phyloP scores from a whole-genome alignment of 1,140 invertebrate genomes.

The Brachionus angularis region DNA sequence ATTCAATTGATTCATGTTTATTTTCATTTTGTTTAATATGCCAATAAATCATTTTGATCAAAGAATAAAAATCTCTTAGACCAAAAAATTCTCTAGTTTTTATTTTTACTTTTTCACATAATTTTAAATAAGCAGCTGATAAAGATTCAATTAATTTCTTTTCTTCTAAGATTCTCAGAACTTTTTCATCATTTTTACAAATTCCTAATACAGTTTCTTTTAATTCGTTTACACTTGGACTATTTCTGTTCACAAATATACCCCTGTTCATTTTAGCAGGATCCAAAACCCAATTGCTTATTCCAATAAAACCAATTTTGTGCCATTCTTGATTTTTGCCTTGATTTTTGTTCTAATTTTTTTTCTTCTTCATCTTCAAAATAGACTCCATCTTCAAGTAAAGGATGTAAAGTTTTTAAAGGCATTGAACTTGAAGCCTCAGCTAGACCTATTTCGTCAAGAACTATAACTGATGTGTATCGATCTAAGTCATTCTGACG shows the following conservation, averaged over 20 bases:
- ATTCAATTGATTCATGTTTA: constrained; percentile 45
- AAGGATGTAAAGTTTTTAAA: constrained; percentile 50
- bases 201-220: constrained; percentile 49
- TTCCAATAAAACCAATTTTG: constrained; percentile 53
- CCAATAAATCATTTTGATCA: constrained; percentile 52
- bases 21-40: constrained; percentile 46
- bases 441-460: constrained; percentile 54
- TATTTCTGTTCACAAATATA: constrained; percentile 50
- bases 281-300: constrained; percentile 55
- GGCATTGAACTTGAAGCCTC: constrained; percentile 52
- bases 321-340: constrained; percentile 42
- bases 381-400: constrained; percentile 46
- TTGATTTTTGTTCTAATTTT: background rate
- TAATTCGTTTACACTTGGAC: constrained; percentile 49
- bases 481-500: constrained; percentile 47
- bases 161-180: constrained; percentile 45
- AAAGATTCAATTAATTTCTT: constrained; percentile 44
- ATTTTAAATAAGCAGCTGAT: constrained; percentile 48
- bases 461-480: constrained; percentile 52
- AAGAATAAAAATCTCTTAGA: constrained; percentile 55
- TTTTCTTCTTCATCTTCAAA: constrained; percentile 24
- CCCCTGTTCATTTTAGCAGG: constrained; percentile 54
- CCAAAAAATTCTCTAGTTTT: constrained; percentile 54
- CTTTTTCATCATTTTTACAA: constrained; percentile 46
- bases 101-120: constrained; percentile 47